These are phyloP conservation scores for Muscidifurax raptorellus DNA, from an alignment of 1,140 invertebrate genomes.

Conservation along the genomic window DNA sequence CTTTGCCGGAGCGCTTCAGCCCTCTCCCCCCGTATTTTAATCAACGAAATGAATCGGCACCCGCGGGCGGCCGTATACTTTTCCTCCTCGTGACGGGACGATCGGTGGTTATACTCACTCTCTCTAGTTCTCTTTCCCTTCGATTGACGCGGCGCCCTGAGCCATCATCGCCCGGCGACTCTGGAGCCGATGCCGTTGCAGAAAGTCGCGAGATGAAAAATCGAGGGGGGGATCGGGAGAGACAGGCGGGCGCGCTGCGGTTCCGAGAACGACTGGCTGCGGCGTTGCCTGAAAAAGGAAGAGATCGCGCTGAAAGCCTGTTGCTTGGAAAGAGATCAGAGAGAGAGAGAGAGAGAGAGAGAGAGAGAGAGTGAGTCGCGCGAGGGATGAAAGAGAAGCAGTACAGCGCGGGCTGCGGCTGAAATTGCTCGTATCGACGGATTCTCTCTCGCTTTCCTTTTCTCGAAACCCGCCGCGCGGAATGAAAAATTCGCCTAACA, in stretches of 20 bases:
- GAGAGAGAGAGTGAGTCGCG: no score
- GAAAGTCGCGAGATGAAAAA: slow-evolving; percentile 38
- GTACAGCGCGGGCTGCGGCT: slow-evolving; percentile 1
- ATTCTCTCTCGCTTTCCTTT: neutral
- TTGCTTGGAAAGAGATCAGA: neutral
- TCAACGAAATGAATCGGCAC: slow-evolving; percentile 49
- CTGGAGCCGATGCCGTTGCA: neutral
- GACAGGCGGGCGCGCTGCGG: neutral
- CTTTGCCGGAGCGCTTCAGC: neutral
- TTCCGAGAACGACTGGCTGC: neutral
- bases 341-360: no score
- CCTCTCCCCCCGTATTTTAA: slow-evolving; percentile 40
- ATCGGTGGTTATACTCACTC: slow-evolving; percentile 10
- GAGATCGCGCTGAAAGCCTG: neutral
- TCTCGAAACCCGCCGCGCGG: no score
- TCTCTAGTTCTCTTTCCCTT: slow-evolving; percentile 2
- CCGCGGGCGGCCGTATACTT: slow-evolving; percentile 39
- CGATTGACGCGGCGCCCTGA: slow-evolving; percentile 13
- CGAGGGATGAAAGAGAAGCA: neutral
- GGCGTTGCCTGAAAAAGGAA: neutral
- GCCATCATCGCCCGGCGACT: slow-evolving; percentile 27
- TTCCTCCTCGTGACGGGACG: slow-evolving; percentile 22
- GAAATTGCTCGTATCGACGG: slow-evolving; percentile 16
- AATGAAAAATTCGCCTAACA: no score
- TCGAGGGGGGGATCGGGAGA: neutral